A percentile compares a stretch with the other conserved stretches of the same genome.
Evolutionary conservation across 2,797 vertebrate species (phyloP).

Genomic region (Eupleurogrammus muticus): DNA sequence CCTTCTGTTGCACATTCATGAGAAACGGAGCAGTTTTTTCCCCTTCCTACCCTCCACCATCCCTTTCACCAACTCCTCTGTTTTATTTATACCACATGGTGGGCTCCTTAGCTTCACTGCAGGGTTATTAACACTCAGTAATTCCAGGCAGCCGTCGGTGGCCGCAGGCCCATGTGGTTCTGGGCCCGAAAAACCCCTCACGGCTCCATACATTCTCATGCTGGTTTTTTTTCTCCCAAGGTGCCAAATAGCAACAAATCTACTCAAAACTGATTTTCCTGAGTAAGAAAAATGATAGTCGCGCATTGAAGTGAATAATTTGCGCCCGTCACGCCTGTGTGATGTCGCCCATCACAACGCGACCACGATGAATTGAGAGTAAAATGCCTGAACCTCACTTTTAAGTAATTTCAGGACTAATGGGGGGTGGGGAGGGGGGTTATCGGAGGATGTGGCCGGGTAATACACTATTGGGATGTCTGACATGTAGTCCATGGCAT

Average conservation of each 20-base stretch:
- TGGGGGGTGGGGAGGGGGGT: conserved; percentile 21
- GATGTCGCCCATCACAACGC: conserved; percentile 51
- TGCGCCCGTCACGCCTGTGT: conserved; percentile 59
- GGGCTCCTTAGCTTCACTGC: conserved; percentile 60
- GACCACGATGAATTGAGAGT: conserved; percentile 51
- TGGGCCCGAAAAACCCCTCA: conserved; percentile 36
- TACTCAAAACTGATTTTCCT: conserved; percentile 63
- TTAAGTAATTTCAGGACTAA: conserved; percentile 51
- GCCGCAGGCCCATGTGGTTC: conserved; percentile 51
- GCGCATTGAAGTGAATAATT: conserved; percentile 66
- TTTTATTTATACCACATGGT: conserved; percentile 80
- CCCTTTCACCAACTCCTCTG: conserved; percentile 64
- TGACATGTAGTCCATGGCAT: conserved; percentile 68
- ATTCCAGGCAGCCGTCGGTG: conserved; percentile 68
- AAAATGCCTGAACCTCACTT: conserved; percentile 58
- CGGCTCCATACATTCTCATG: conserved; percentile 50
- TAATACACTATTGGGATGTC: conserved; percentile 43
- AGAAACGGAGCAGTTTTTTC: conserved; percentile 43
- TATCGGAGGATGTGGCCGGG: conserved; percentile 51
- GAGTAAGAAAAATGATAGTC: conserved; percentile 40
- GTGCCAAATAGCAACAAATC: conserved; percentile 73
- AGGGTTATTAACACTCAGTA: conserved; percentile 75
- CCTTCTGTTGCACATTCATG: conserved; percentile 44
- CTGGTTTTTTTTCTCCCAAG: conserved; percentile 66
- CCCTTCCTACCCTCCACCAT: conserved; percentile 53